Base-by-base conservation (phyloP, 2,113 vertebrate species). In the Otis tarda region DNA sequence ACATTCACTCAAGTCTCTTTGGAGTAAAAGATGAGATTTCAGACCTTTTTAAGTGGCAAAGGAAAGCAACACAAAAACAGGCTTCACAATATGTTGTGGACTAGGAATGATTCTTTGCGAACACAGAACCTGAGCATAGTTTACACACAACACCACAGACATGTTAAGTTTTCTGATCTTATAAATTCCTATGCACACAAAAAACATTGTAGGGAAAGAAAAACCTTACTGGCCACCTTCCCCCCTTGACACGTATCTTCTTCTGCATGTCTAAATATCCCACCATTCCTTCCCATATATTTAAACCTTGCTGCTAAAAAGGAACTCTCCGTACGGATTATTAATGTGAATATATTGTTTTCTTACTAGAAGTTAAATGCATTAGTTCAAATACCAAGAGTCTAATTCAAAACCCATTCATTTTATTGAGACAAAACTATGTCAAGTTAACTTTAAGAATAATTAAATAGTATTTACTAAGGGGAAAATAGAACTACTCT, bases 161-260 rank as follows among this genome's bases (percentile, higher is more conserved):
- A 33, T 14, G 5, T 7, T 78, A 56, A 20, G 27, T 84, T 60
- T 84, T 61, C 5, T 0, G 28, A 74, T 57, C 25, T 73, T 82
- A 45, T 15, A 39, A 87, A 92, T 55, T 82, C 50, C 25, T 27
- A 11, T 9, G 25, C 61, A 45, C 6, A 18, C 16, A 87, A 65
- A 90, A 85, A 71, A 9, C 9, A 61, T 5, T 5, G 9, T 3
- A 4, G 3, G 49, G 21, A 3, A 3, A 10, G 23, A 41, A 16
- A 31, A 4, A 2, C 3, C 13, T 64, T 47, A 23, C 16, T 55
- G 24, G 15, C 14, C 33, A 63, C 35, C 45, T 67, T 41, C 10
- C 47, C 17, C 39, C 9, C 4, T 47, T 2, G 1, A 80, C 6
- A 78, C 0, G 0, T 24, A 67, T 7, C 11, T 15, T 47, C 20